Evolutionary conservation across 1,140 invertebrate genomes (phyloP), one percentile per base, ranked within the genome.

Genomic region (Bicyclus anynana): DNA sequence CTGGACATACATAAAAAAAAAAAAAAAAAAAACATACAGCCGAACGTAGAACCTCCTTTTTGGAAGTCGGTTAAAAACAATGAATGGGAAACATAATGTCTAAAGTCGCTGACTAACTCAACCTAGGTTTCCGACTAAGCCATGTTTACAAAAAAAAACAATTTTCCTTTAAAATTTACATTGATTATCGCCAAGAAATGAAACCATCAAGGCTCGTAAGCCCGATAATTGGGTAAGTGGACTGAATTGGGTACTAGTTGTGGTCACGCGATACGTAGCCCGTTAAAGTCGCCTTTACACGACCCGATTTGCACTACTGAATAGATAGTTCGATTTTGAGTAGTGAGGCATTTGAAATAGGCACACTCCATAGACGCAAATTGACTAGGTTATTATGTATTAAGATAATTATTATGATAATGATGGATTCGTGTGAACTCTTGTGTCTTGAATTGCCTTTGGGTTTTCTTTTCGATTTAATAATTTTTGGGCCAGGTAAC

Each of bases 151-250:
- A 44, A 44, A 18, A 44, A 44, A 44, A 18, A 38, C 37, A 6
- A 16, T 44, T 12, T 44, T 20, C 16, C 10, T 44, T 44, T 44
- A 44, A 44, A 44, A 53, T 21, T 14, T 38, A 38, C 40, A 14
- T 17, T 14, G 35, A 53, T 33, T 56, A 59, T 27, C 23, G 42
- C 18, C 23, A 56, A 53, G 56, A 61, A 68, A 67, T 63, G 27
- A 63, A 68, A 62, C 55, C 62, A 49, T 60, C 59, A 59, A 62
- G 53, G 46, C 35, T 44, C 37, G 55, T 56, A 59, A 52, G 52
- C 40, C 37, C 62, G 56, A 68, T 68, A 68, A 68, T 68, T 62
- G 56, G 49, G 52, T 68, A 65, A 62, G 46, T 62, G 62, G 56
- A 20, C 50, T 40, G 47, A 58, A 53, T 50, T 44, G 44, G 44